These are phyloP conservation scores for Passerculus sandwichensis DNA, from an alignment of 2,797 vertebrate genomes.

Conservation along the genomic window DNA sequence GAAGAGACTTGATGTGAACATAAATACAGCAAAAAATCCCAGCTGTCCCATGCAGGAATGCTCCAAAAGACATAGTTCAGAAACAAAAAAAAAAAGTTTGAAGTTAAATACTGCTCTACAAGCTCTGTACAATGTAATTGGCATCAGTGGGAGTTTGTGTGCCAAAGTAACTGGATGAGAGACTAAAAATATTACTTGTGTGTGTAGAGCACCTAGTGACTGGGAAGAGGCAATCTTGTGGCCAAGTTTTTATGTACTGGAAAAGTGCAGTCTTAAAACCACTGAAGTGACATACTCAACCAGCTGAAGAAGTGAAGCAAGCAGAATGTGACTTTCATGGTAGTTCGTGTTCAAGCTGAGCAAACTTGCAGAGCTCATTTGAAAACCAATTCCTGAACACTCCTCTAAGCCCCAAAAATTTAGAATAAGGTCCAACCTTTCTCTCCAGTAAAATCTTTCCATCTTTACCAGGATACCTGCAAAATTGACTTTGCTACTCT, in stretches of 20 bases:
- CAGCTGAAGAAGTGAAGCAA: neutral
- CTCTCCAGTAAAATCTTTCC: neutral
- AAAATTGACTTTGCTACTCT: neutral
- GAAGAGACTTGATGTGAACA: neutral
- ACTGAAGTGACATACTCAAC: neutral
- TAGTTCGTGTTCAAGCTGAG: neutral
- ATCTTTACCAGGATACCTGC: neutral
- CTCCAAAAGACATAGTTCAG: neutral
- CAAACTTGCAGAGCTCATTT: neutral
- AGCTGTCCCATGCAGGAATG: neutral
- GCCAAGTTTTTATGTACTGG: neutral
- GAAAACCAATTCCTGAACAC: constrained; percentile 11
- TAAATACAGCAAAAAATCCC: neutral
- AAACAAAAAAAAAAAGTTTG: neutral
- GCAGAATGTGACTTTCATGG: neutral
- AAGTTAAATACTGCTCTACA: neutral
- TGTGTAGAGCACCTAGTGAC: neutral
- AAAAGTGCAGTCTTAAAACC: neutral
- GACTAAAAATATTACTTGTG: neutral
- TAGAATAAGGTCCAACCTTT: neutral
- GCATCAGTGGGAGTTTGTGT: neutral
- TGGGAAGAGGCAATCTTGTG: neutral
- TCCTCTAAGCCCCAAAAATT: neutral
- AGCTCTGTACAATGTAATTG: neutral
- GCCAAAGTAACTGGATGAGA: neutral